Evolutionary conservation across 1,140 invertebrate species (phyloP).

Genomic region (Harlomillsia oculata): DNA sequence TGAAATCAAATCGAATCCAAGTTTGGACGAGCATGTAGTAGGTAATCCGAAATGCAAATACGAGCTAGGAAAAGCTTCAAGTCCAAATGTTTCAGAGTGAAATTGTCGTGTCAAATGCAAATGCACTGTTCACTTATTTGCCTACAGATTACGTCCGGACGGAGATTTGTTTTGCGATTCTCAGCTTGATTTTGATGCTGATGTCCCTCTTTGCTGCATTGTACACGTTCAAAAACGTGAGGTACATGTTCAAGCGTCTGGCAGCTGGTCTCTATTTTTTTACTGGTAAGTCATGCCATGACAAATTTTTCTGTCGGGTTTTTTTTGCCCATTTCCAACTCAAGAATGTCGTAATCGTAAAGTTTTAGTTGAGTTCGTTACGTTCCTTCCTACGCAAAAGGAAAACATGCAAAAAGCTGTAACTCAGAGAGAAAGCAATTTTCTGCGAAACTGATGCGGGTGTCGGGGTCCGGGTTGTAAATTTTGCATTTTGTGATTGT

Average conservation of each 20-base stretch:
- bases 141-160: conserved; percentile 66
- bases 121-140: background rate
- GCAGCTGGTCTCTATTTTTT: conserved; percentile 76
- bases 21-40: conserved; percentile 48
- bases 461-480: background rate
- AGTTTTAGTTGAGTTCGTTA: background rate
- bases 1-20: conserved; percentile 45
- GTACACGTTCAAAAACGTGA: conserved; percentile 72
- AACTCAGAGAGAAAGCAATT: background rate
- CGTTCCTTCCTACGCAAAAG: conserved; percentile 2
- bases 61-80: background rate
- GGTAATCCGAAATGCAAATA: conserved; percentile 41
- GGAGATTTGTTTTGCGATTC: conserved; percentile 72
- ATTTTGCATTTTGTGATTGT: conserved; percentile 37
- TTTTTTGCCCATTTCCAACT: background rate
- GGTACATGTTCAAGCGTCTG: conserved; percentile 80
- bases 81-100: background rate
- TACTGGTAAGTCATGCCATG: conserved; percentile 51
- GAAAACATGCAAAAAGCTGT: background rate
- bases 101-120: background rate
- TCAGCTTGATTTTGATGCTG: conserved; percentile 65
- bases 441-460: background rate
- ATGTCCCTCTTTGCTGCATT: conserved; percentile 72
- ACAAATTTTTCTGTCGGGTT: conserved; percentile 5
- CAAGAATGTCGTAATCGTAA: too few species aligned